Evolutionary conservation across 1,140 invertebrate genomes (phyloP).

Genomic region (Polypedilum vanderplanki): DNA sequence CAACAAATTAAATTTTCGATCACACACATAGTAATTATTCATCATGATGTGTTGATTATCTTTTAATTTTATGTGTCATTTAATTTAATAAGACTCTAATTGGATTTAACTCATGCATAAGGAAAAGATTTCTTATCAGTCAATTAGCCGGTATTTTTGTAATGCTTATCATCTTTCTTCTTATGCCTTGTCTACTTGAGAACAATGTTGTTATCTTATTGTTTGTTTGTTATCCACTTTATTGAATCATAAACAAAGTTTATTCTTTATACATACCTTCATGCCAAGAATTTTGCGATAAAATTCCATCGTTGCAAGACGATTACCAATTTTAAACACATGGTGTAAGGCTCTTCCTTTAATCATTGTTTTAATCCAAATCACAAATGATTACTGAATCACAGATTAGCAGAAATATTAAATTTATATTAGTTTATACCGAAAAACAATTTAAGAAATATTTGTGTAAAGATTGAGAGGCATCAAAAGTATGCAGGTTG

Average conservation of each 20-base stretch:
- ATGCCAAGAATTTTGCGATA: constrained; percentile 86
- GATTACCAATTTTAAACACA: constrained; percentile 90
- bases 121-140: neutral
- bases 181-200: too few relatives aligned
- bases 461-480: too few relatives aligned
- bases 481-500: too few relatives aligned
- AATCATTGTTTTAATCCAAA: constrained; percentile 46
- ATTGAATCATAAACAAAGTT: neutral
- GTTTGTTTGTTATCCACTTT: neutral
- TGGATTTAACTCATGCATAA: neutral
- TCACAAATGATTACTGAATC: neutral
- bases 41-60: neutral
- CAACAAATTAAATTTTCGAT: too few relatives aligned
- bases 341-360: constrained; percentile 79
- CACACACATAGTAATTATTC: too few relatives aligned
- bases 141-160: neutral
- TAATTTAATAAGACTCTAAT: neutral
- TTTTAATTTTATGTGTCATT: neutral
- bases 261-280: constrained; percentile 60
- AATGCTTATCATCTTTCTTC: too few relatives aligned
- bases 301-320: constrained; percentile 76
- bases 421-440: too few relatives aligned
- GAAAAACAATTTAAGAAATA: too few relatives aligned
- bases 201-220: too few relatives aligned
- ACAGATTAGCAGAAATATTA: neutral